A percentile compares a stretch with the other conserved stretches of the same genome.
Evolutionary conservation across 2,888 invertebrate genomes (phyloP).

Genomic region (Drosophila ezoana): DNA sequence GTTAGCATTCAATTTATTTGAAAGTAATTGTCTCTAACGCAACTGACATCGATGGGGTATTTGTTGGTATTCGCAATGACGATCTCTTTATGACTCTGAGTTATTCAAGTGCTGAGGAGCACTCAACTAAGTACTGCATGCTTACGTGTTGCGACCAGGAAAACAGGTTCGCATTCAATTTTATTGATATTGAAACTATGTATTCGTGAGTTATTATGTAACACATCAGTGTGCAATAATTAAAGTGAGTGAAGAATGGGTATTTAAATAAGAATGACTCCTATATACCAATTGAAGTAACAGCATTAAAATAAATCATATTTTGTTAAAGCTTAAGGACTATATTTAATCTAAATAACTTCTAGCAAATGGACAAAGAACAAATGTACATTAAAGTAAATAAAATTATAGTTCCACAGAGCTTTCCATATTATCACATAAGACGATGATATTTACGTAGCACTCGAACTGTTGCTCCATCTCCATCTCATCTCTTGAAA

Average conservation of each 20-base stretch:
- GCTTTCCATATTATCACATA: slow-evolving; percentile 13
- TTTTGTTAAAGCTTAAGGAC: no score
- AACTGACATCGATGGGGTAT: slow-evolving; percentile 41
- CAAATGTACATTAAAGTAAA: neutral
- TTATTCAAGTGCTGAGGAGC: slow-evolving; percentile 40
- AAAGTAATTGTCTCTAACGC: slow-evolving; percentile 49
- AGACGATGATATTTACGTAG: slow-evolving; percentile 36
- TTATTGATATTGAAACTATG: slow-evolving; percentile 20
- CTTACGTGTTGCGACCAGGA: slow-evolving; percentile 15
- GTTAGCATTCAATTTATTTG: slow-evolving; percentile 57
- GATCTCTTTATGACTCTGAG: slow-evolving; percentile 43
- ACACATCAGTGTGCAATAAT: slow-evolving; percentile 6
- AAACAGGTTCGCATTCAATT: slow-evolving; percentile 44
- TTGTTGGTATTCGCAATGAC: slow-evolving; percentile 27
- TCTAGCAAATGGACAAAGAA: neutral
- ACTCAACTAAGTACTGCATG: slow-evolving; percentile 25
- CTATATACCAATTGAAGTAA: no score
- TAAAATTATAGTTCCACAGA: neutral
- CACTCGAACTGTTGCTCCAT: slow-evolving; percentile 32
- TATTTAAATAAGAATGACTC: slow-evolving; percentile 1
- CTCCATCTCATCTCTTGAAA: slow-evolving; percentile 10
- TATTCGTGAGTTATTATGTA: slow-evolving; percentile 34
- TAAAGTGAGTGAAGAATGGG: slow-evolving; percentile 2
- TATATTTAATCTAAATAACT: no score
- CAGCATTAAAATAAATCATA: no score